A percentile compares a stretch with the other conserved stretches of the same genome.
These are phyloP conservation scores for Thamnaconus septentrionalis DNA, from an alignment of 2,113 vertebrate genomes.

Conservation along the genomic window DNA sequence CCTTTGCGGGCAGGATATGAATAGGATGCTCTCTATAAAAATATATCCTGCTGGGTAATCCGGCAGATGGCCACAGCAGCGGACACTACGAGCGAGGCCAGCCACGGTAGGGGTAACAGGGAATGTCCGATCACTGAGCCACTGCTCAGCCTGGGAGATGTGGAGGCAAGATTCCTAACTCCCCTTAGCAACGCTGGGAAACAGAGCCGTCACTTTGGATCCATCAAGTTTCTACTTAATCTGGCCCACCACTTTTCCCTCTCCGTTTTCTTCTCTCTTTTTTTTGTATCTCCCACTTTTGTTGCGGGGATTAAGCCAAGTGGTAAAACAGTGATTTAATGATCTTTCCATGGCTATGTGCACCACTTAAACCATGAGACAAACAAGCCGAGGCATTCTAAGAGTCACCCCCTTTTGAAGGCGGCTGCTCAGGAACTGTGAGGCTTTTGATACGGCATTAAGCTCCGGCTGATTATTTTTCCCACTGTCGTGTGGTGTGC, in stretches of 20 bases:
- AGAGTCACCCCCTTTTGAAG: conserved; percentile 73
- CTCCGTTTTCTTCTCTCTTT: conserved; percentile 50
- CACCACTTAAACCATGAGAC: conserved; percentile 75
- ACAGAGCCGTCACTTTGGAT: conserved; percentile 78
- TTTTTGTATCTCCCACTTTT: conserved; percentile 69
- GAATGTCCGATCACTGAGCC: conserved; percentile 58
- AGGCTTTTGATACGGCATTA: conserved; percentile 68
- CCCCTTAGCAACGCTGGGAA: conserved; percentile 77
- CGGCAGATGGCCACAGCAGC: conserved; percentile 74
- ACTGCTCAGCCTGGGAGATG: conserved; percentile 50
- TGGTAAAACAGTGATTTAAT: conserved; percentile 85
- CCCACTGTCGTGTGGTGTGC: conserved; percentile 62
- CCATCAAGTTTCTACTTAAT: conserved; percentile 78
- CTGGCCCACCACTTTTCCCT: conserved; percentile 64
- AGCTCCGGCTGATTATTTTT: conserved; percentile 63
- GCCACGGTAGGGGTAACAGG: conserved; percentile 54
- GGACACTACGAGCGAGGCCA: conserved; percentile 59
- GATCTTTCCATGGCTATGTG: conserved; percentile 79
- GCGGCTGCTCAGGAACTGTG: conserved; percentile 69
- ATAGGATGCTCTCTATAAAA: conserved; percentile 79
- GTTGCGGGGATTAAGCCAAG: conserved; percentile 77
- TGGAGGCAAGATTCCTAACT: conserved; percentile 64
- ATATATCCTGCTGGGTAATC: conserved; percentile 75
- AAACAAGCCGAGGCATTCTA: conserved; percentile 70
- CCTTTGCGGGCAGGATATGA: conserved; percentile 74